Evolutionary conservation across 2,888 invertebrate genomes (phyloP).

Genomic region (Thumatha senex): DNA sequence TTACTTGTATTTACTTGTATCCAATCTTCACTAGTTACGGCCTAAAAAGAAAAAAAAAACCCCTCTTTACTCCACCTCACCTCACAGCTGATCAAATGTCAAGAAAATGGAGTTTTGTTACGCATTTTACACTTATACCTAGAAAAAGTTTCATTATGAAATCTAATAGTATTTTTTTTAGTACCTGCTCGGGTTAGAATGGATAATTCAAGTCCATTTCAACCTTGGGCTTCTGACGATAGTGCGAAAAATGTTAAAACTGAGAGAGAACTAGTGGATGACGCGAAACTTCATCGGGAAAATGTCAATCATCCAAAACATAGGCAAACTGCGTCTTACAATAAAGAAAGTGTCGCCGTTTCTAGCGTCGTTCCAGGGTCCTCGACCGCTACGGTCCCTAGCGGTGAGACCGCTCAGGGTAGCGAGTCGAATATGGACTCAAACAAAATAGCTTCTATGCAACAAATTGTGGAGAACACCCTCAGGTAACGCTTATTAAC

Average conservation of each 20-base stretch:
- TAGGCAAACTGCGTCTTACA: slow-evolving; percentile 83
- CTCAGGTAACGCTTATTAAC: slow-evolving; percentile 76
- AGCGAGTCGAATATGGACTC: slow-evolving; percentile 76
- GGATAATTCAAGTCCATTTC: slow-evolving; percentile 79
- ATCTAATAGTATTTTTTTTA: slow-evolving; percentile 56
- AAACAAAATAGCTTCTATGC: slow-evolving; percentile 79
- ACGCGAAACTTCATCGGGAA: slow-evolving; percentile 83
- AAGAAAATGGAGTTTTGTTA: slow-evolving; percentile 84
- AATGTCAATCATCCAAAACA: slow-evolving; percentile 84
- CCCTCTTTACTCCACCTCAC: slow-evolving; percentile 65
- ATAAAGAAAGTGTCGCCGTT: slow-evolving; percentile 76
- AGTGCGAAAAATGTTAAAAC: slow-evolving; percentile 77
- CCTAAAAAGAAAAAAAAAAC: slow-evolving; percentile 1
- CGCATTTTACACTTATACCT: slow-evolving; percentile 72
- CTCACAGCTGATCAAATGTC: slow-evolving; percentile 83
- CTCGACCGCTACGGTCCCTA: slow-evolving; percentile 58
- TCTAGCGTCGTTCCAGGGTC: slow-evolving; percentile 69
- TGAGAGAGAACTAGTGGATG: slow-evolving; percentile 78
- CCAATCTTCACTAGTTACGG: no score
- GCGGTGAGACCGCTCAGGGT: slow-evolving; percentile 51
- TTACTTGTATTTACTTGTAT: no score
- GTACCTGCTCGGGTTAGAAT: slow-evolving; percentile 70
- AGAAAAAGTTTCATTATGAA: slow-evolving; percentile 73
- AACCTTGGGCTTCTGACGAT: slow-evolving; percentile 78
- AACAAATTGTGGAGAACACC: slow-evolving; percentile 86